Base-by-base conservation (phyloP, 2,797 vertebrate species). In the Acanthurus leucopareius region DNA sequence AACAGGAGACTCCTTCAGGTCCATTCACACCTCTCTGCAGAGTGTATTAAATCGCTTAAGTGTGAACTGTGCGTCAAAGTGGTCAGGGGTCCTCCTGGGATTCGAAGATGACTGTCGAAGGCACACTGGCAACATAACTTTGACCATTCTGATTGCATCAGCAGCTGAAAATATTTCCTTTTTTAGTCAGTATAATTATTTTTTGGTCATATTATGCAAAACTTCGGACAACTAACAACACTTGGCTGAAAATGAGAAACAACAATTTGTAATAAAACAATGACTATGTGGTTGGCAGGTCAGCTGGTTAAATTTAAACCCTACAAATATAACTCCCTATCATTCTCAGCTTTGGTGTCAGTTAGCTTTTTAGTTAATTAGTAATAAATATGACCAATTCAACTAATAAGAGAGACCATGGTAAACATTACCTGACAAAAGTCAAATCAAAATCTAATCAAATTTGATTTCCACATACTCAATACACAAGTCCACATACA, bases 21-120 rank as follows among this genome's bases (percentile, higher is more conserved):
- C 82, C 62, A 86, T 89, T 90, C 63, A 82, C 85, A 87, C 75
- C 56, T 85, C 69, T 28, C 53, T 63, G 47, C 70, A 22, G 47
- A 59, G 53, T 59, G 57, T 76, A 74, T 85, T 85, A 81, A 90
- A 89, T 81, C 74, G 80, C 52, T 76, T 32, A 78, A 48, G 82
- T 76, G 80, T 83, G 62, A 81, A 65, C 70, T 70, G 61, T 76
- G 72, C 17, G 7, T 75, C 76, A 28, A 79, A 78, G 53, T 57
- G 48, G 62, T 54, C 75, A 48, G 47, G 17, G 25, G 53, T 64
- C 49, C 35, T 62, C 15, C 25, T 15, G 58, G 62, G 58, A 28
- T 47, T 66, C 32, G 42, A 40, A 35, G 72, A 68, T 63, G 15
- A 75, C 51, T 25, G n/a, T 72, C 38, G 40, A 32, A 51, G 58